Evolutionary conservation across 1,140 invertebrate species (phyloP).

Genomic region (Dufourea novaeangliae): DNA sequence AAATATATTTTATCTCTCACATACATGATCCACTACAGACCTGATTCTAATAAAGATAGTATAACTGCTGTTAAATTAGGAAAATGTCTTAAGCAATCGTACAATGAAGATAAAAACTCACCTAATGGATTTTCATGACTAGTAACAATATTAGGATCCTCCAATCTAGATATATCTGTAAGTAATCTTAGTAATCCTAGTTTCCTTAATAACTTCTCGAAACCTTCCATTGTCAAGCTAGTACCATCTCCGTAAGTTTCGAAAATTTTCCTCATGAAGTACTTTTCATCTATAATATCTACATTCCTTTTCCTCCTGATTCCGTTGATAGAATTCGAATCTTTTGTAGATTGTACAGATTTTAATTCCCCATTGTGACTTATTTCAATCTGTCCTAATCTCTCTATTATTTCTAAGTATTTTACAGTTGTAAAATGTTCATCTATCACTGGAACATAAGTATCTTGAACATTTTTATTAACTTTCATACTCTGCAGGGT

Average conservation of each 20-base stretch:
- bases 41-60: too few species aligned
- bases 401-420: constrained; percentile 67
- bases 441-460: neutral
- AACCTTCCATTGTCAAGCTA: constrained; percentile 85
- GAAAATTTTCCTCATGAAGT: constrained; percentile 80
- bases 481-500: constrained; percentile 33
- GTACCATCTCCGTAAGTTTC: constrained; percentile 82
- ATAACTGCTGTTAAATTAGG: too few species aligned
- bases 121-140: constrained; percentile 64
- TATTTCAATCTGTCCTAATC: constrained; percentile 67
- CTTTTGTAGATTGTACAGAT: constrained; percentile 9
- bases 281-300: constrained; percentile 66
- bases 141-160: constrained; percentile 53
- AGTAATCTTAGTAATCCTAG: constrained; percentile 84
- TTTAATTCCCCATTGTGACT: constrained; percentile 11
- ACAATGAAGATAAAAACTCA: constrained; percentile 38
- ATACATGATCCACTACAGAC: neutral
- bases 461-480: neutral
- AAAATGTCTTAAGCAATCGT: too few species aligned
- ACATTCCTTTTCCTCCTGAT: constrained; percentile 64
- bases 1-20: neutral
- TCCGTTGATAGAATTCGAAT: constrained; percentile 31
- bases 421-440: constrained; percentile 32
- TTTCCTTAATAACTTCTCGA: constrained; percentile 85
- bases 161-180: constrained; percentile 58